Conservation (phyloP, 2,113 vertebrate genomes). For the Amphiprion percula region DNA sequence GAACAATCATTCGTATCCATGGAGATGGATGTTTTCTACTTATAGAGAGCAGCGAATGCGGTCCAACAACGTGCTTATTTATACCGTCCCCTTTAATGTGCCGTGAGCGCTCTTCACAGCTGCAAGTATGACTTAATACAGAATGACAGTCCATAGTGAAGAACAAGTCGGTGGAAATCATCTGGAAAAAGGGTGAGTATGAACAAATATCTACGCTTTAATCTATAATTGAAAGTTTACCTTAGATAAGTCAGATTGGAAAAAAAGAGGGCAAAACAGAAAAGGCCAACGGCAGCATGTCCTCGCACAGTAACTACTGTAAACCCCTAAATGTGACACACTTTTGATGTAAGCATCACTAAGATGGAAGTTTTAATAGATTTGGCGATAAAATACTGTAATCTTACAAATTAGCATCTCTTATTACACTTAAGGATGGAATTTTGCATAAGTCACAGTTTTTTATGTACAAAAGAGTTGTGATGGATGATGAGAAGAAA, state of each 20-base stretch:
- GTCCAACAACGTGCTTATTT: constrained; percentile 21
- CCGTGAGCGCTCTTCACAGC: constrained; percentile 18
- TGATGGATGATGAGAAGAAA: no score
- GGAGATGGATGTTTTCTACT: constrained; percentile 25
- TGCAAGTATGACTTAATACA: neutral
- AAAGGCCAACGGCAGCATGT: neutral
- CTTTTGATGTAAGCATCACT: neutral
- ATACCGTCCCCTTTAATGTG: constrained; percentile 23
- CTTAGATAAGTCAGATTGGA: neutral
- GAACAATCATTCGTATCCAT: constrained; percentile 12
- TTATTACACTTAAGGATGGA: no score
- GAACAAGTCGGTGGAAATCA: neutral
- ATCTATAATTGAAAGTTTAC: constrained; percentile 1
- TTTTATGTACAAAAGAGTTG: neutral
- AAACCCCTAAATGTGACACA: neutral
- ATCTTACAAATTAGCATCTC: no score
- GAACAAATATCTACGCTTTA: neutral
- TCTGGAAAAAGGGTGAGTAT: neutral
- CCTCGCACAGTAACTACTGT: neutral
- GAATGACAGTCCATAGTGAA: constrained; percentile 10
- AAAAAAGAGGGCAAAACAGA: neutral
- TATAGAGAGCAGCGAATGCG: neutral
- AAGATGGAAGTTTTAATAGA: no score
- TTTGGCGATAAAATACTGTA: no score
- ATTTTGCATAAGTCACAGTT: neutral